Base-by-base conservation (phyloP, 2,888 invertebrate species). In the Lycia hirtaria region DNA sequence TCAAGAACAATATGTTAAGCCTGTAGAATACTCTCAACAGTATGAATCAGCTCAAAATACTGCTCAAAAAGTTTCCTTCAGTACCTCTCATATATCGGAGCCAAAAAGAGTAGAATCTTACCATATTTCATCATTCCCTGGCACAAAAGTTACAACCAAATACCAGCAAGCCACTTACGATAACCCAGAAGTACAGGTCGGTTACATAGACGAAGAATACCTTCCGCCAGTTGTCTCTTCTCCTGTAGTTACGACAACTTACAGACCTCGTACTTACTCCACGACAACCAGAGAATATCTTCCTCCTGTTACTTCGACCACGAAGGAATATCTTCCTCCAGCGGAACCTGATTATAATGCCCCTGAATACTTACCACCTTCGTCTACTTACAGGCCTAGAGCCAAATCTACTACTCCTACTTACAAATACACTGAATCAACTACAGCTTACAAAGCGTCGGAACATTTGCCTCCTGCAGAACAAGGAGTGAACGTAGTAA, bases 131-230 rank as follows among this genome's bases (percentile, higher is more conserved):
- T 72, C 79, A 0, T 76, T 75, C 63, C 85, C 87, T 19, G 80
- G 78, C 40, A 73, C 76, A 3, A 81, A 75, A 48, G 67, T 72
- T 1, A 75, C 74, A 10, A 78, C 78, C 4, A 80, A 78, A 57
- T 87, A 83, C 56, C 81, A 83, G 41, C 84, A 85, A 70, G 76
- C 76, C 12, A 69, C 71, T 43, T 87, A 86, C 51, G 80, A 88
- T 63, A 71, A 81, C 1, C 88, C 91, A 26, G 88, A 92, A 71
- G 84, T 91, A 52, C 89, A 90, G 70, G 76, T 80, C 9, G 83
- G 70, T 9, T 88, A 89, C 62, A 86, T 85, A 64, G 78, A 81
- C 14, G 88, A 89, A 70, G 88, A 90, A 68, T 92, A 91, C 62
- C 72, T 91, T 32, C 89, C 85, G 17, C 88, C 91, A 30, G 82